Evolutionary conservation across 2,888 invertebrate genomes (phyloP).

Genomic region (Andrena bucephala): DNA sequence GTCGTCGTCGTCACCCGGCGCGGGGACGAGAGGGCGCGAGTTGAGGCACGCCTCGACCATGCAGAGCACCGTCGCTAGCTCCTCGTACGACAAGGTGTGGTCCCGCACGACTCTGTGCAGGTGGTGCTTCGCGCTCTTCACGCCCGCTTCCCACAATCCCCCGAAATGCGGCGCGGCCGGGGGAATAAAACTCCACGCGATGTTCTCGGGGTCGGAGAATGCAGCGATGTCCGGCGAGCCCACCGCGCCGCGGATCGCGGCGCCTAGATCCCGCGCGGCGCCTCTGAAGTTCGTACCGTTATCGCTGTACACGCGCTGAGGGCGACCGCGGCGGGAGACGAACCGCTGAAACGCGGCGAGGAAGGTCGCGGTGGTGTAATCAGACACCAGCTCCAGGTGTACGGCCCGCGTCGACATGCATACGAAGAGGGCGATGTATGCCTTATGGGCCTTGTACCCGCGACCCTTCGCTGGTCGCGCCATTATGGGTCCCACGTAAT

Average conservation of each 20-base stretch:
- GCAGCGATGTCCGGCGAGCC: background rate
- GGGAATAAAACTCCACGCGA: slow-evolving; percentile 10
- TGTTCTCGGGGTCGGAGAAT: background rate
- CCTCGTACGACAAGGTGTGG: too few relatives aligned
- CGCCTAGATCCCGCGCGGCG: background rate
- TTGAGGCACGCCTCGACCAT: too few relatives aligned
- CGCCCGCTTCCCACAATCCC: too few relatives aligned
- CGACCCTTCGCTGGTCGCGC: background rate
- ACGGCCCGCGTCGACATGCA: background rate
- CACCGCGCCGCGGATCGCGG: background rate
- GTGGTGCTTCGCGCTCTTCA: too few relatives aligned
- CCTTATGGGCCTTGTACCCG: slow-evolving; percentile 11
- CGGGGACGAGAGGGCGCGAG: too few relatives aligned
- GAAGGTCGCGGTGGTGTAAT: slow-evolving; percentile 32
- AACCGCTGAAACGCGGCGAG: slow-evolving; percentile 49
- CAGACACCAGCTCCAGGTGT: slow-evolving; percentile 27
- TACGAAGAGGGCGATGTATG: background rate
- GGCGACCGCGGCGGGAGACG: slow-evolving; percentile 40
- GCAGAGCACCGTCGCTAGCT: too few relatives aligned
- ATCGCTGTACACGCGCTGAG: slow-evolving; percentile 27
- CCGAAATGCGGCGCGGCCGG: too few relatives aligned
- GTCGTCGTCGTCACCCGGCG: too few relatives aligned
- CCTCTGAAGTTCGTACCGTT: slow-evolving; percentile 46
- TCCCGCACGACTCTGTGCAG: too few relatives aligned
- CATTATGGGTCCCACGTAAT: slow-evolving; percentile 39